Evolutionary conservation across 92 coral and sea anemone genomes (phyloP).

Genomic region (Epizoanthus illoricatus): DNA sequence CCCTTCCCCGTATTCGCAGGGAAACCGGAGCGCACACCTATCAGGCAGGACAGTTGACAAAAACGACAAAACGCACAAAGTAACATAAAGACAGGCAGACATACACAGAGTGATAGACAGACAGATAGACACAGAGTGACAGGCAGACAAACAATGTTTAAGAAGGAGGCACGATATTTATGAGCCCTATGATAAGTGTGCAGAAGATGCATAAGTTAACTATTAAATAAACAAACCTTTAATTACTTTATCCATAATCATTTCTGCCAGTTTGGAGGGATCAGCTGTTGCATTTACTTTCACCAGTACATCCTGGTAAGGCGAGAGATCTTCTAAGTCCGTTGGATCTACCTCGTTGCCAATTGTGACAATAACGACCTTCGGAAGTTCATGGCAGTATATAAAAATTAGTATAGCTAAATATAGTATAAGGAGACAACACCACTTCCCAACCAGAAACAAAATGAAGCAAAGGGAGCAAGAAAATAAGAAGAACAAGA

Average conservation of each 20-base stretch:
- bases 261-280: slow-evolving; percentile 16
- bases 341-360: slow-evolving; percentile 63
- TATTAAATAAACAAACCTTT: slow-evolving; percentile 13
- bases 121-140: no score
- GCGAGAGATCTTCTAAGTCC: slow-evolving; percentile 35
- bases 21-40: no score
- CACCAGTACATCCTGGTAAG: slow-evolving; percentile 27
- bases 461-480: not conserved
- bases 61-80: no score
- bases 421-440: not conserved
- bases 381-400: no score
- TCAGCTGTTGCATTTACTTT: slow-evolving; percentile 18
- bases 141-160: not conserved
- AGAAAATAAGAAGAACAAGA: no score
- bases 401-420: not conserved
- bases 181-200: not conserved
- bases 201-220: not conserved
- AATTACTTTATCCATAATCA: slow-evolving; percentile 18
- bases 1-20: no score
- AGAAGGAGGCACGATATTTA: not conserved
- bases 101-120: no score
- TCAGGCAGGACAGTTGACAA: no score
- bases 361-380: slow-evolving; percentile 71
- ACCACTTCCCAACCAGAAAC: not conserved
- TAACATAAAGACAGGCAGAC: no score